Percentiles rank a stretch among this genome's conserved stretches.
Conservation (phyloP, 2,888 invertebrate species). For the Cryptus viduatorius region DNA sequence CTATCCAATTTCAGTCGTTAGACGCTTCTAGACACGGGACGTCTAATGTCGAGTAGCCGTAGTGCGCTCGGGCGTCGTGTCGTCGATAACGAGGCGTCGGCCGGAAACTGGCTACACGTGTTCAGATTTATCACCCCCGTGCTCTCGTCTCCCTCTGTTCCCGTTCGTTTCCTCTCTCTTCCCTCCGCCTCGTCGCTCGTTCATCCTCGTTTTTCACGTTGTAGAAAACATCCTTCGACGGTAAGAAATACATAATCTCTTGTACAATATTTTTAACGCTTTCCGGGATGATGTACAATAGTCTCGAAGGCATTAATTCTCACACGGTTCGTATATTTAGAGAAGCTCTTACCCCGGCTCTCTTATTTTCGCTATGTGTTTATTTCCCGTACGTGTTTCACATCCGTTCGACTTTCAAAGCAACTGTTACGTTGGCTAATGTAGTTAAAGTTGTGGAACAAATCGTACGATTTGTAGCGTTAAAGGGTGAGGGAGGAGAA, state of each 20-base stretch:
- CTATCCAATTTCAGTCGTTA: constrained; percentile 72
- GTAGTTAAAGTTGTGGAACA: constrained; percentile 47
- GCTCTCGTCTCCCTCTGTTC: constrained; percentile 26
- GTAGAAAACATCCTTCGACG: constrained; percentile 59
- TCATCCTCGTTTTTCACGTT: constrained; percentile 38
- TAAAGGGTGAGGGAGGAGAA: constrained; percentile 10
- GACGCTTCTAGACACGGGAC: constrained; percentile 45
- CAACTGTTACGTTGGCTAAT: constrained; percentile 37
- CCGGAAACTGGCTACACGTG: constrained; percentile 74
- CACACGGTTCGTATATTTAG: constrained; percentile 41
- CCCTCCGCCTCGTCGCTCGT: constrained; percentile 14
- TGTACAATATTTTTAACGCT: constrained; percentile 66
- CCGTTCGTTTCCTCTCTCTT: constrained; percentile 1
- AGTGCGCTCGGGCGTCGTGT: constrained; percentile 57
- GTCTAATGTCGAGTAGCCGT: constrained; percentile 48
- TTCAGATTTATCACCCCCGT: constrained; percentile 71
- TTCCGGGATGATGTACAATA: constrained; percentile 44
- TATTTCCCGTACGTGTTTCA: constrained; percentile 24
- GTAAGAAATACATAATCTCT: constrained; percentile 63
- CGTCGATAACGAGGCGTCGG: constrained; percentile 72
- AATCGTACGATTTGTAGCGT: constrained; percentile 46
- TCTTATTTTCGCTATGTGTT: constrained; percentile 27
- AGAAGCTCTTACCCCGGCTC: constrained; percentile 23
- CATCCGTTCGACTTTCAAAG: constrained; percentile 30
- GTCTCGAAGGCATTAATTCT: constrained; percentile 56